Evolutionary conservation across 2,888 invertebrate genomes (phyloP).

Genomic region (Scaptomyza cyrtandrae): DNA sequence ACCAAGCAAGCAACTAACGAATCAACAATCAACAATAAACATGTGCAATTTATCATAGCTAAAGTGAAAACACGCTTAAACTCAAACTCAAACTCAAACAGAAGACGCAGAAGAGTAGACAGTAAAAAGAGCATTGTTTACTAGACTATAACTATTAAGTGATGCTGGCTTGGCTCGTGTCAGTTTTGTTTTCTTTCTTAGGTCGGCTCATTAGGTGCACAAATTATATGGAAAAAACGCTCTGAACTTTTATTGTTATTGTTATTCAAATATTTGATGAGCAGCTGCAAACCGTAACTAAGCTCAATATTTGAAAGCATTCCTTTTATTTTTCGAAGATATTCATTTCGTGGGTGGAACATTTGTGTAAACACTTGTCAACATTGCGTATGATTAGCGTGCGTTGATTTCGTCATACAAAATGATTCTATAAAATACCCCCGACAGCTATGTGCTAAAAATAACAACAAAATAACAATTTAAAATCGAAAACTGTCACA

Average conservation of each 20-base stretch:
- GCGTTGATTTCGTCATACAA: constrained; percentile 37
- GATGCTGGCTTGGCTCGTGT: constrained; percentile 43
- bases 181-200: not conserved
- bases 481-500: constrained; percentile 64
- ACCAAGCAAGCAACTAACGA: constrained; percentile 30
- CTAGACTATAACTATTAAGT: constrained; percentile 63
- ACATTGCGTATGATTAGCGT: constrained; percentile 67
- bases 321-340: constrained; percentile 16
- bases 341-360: constrained; percentile 36
- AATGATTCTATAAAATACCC: constrained; percentile 17
- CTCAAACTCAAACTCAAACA: not conserved
- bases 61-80: constrained; percentile 67
- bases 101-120: constrained; percentile 19
- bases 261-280: constrained; percentile 56
- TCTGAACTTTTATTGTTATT: constrained; percentile 48
- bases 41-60: constrained; percentile 70
- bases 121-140: constrained; percentile 62
- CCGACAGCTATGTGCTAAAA: constrained; percentile 39
- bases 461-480: constrained; percentile 45
- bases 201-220: constrained; percentile 62
- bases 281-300: constrained; percentile 34
- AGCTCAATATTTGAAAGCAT: constrained; percentile 26
- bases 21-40: constrained; percentile 36
- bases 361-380: constrained; percentile 57
- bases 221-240: constrained; percentile 44